A percentile compares a stretch with the other conserved stretches of the same genome.
Conservation (phyloP, 1,140 invertebrate species). For the Oedothorax gibbosus region DNA sequence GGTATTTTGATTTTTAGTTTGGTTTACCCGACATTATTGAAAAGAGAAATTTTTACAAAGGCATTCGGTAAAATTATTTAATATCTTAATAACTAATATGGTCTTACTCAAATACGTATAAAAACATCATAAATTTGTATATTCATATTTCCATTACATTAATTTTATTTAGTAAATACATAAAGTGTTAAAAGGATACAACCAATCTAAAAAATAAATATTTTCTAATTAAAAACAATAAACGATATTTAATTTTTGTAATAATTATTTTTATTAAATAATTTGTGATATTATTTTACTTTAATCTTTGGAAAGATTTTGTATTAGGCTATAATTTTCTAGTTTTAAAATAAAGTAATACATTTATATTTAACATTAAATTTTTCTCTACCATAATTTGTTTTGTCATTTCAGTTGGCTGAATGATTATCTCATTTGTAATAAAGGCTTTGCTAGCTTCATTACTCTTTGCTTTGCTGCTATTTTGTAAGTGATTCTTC, state of each 20-base stretch:
- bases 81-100: neutral
- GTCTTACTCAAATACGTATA: neutral
- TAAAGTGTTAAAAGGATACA: neutral
- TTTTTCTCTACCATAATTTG: neutral
- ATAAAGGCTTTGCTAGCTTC: slow-evolving; percentile 3
- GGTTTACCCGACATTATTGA: no score
- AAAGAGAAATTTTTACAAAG: neutral
- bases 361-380: neutral
- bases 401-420: neutral
- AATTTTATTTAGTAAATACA: neutral
- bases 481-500: slow-evolving; percentile 9
- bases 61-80: neutral
- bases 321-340: neutral
- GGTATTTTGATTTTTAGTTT: no score
- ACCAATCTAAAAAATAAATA: neutral
- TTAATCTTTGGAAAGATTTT: neutral
- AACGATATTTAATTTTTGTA: neutral
- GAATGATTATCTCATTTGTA: slow-evolving; percentile 14
- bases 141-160: neutral
- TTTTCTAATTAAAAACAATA: neutral
- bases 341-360: neutral
- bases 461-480: neutral
- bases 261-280: neutral
- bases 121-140: neutral
- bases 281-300: neutral